phyloP scores from a whole-genome alignment of 1,140 invertebrate genomes.

The Musca vetustissima region DNA sequence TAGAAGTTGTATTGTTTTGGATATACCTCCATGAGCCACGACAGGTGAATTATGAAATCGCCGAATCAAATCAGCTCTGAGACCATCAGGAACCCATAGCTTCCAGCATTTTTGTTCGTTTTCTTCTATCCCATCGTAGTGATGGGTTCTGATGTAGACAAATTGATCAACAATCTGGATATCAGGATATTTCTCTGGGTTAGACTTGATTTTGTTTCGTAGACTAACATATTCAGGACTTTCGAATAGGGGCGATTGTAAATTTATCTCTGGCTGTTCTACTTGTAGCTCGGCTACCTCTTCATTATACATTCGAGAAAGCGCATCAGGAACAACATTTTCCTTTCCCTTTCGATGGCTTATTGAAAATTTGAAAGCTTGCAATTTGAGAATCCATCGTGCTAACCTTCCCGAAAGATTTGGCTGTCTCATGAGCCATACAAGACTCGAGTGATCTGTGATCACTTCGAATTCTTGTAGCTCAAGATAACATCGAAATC shows the following conservation, averaged over 20 bases:
- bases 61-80: not conserved
- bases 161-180: constrained; percentile 14
- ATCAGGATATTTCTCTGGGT: constrained; percentile 17
- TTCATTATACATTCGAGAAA: constrained; percentile 4
- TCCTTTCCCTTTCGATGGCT: constrained; percentile 40
- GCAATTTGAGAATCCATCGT: constrained; percentile 41
- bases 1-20: constrained; percentile 1
- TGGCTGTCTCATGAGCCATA: constrained; percentile 50
- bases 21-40: not conserved
- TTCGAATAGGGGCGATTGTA: constrained; percentile 9
- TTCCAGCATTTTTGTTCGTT: constrained; percentile 21
- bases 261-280: not conserved
- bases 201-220: not conserved
- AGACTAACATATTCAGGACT: not conserved
- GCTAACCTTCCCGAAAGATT: constrained; percentile 47
- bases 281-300: not conserved
- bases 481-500: constrained; percentile 56
- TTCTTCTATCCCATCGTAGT: not conserved
- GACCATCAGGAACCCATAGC: constrained; percentile 24
- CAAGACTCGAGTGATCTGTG: constrained; percentile 38
- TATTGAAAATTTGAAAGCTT: constrained; percentile 41
- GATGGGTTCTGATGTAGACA: constrained; percentile 13
- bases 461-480: constrained; percentile 52
- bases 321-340: constrained; percentile 33
- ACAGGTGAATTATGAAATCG: constrained; percentile 3